Conservation (phyloP, 2,797 vertebrate genomes). For the Momotus momota region DNA sequence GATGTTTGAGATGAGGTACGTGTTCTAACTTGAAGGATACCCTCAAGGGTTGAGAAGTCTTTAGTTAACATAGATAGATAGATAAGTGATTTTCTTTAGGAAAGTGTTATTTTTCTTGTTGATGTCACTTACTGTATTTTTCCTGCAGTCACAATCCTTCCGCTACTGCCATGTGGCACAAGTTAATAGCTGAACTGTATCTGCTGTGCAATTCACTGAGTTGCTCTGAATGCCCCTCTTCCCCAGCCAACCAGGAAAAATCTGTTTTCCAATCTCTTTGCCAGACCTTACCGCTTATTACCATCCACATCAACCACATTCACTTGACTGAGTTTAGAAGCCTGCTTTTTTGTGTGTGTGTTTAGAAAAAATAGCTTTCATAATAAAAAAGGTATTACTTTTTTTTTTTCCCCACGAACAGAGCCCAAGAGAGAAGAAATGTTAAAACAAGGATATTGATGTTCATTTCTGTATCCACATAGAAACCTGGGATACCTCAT, state of each 20-base stretch:
- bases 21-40: neutral
- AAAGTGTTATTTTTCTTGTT: neutral
- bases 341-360: neutral
- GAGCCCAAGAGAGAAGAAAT: neutral
- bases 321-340: neutral
- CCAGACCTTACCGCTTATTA: neutral
- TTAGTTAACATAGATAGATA: neutral
- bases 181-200: neutral
- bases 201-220: neutral
- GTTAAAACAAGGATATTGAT: neutral
- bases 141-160: neutral
- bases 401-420: neutral
- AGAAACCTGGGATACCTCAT: neutral
- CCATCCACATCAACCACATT: neutral
- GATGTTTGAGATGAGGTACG: neutral
- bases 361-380: neutral
- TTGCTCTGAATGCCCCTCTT: neutral
- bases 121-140: neutral
- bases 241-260: accelerated
- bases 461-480: neutral
- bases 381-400: neutral
- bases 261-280: neutral
- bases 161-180: neutral
- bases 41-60: neutral
- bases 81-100: neutral